Base-by-base conservation (phyloP, 1,140 invertebrate species). In the Ips typographus region DNA sequence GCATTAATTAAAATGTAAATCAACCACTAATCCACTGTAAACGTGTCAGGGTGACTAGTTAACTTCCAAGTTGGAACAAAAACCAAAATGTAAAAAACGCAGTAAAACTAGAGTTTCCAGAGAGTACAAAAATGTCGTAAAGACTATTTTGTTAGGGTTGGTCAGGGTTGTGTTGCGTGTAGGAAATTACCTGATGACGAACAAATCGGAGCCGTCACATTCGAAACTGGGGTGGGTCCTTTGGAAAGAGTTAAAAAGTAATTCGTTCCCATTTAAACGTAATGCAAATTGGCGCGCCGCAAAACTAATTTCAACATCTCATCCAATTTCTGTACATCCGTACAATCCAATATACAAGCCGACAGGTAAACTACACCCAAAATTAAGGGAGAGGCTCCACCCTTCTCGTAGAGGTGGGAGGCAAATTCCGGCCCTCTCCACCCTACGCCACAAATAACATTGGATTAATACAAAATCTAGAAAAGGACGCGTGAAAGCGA, bases 381-480 rank as follows among this genome's bases (percentile, higher is more conserved):
- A 64, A 47, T 66, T 66, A 63, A 63, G 66, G 66, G 66, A 52
- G 36, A 68, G 59, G 59, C 66, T 68, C 66, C 66, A 61, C 66
- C 66, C 51, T 60, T 39, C 8, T n/a, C 39, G 53, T 65, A 59
- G 68, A 65, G 53, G 61, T 42, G 71, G 66, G 52, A 44, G 55
- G 6, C 42, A 61, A 49, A 70, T 65, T 52, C 61, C 42, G 65
- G 65, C 64, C 60, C 63, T n/a, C 56, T 40, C 65, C 43, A 58
- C 65, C 49, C 39, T 22, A n/a, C 5, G 52, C 56, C 66, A 63
- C 66, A 68, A 68, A 68, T 62, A 68, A 68, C 66, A 68, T 60
- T 65, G 65, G 70, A 71, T 71, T 75, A 69, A 71, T 64, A 68
- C 68, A 71, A 66, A 74, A 73, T 65, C 63, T 62, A 71, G 73